Percentiles rank a stretch among this genome's conserved stretches.
Conservation (phyloP, 2,888 invertebrate genomes). For the Polymixis flavicincta region DNA sequence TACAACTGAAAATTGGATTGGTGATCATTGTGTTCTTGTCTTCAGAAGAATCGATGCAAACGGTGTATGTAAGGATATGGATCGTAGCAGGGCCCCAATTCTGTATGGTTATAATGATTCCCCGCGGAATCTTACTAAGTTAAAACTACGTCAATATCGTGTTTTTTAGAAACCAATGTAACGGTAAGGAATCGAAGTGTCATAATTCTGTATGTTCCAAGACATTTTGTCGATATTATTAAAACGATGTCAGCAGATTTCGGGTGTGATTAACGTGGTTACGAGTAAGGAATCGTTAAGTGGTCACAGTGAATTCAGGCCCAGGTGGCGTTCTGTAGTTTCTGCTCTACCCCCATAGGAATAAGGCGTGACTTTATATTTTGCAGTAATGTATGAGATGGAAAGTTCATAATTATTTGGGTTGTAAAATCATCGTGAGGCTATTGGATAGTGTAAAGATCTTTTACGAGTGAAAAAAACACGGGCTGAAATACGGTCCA, state of each 20-base stretch:
- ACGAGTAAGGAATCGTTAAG: no score
- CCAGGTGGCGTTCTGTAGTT: background rate
- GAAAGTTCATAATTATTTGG: background rate
- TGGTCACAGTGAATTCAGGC: no score
- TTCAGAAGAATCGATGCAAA: background rate
- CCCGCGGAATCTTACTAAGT: no score
- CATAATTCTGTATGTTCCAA: no score
- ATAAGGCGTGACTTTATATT: background rate
- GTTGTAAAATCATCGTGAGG: background rate
- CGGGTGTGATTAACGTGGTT: no score
- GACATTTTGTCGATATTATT: no score
- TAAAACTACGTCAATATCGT: no score
- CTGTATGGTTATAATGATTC: no score
- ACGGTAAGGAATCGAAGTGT: no score
- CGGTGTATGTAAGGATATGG: background rate
- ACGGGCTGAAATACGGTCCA: background rate
- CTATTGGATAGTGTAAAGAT: background rate
- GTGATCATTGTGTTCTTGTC: background rate
- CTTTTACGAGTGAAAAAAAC: conserved; percentile 1
- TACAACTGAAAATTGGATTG: background rate
- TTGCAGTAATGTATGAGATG: background rate
- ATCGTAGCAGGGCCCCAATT: no score
- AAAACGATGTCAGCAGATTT: no score
- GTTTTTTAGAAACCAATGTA: no score
- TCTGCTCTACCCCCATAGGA: background rate